Conservation (phyloP, 2,797 vertebrate genomes). For the Tenualosa ilisha region DNA sequence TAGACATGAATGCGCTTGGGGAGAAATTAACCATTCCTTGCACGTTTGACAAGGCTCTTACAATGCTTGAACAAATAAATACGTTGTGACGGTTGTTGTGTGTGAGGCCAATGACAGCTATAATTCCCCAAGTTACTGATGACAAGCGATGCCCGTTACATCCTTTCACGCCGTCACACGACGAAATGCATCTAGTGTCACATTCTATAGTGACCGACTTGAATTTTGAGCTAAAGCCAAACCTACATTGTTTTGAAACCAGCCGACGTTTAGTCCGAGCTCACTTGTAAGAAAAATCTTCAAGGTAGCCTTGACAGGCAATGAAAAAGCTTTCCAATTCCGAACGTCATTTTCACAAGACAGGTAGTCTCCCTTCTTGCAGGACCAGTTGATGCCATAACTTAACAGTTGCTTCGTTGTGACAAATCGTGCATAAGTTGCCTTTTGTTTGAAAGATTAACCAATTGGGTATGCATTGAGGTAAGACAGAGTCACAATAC, state of each 20-base stretch:
- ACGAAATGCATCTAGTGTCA: no score
- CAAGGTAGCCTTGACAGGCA: background rate
- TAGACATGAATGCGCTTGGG: background rate
- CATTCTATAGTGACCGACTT: no score
- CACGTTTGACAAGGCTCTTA: background rate
- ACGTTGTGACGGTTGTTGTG: background rate
- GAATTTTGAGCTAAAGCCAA: no score
- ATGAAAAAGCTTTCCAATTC: background rate
- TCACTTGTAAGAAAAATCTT: background rate
- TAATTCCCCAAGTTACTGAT: no score
- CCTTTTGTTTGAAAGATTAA: background rate
- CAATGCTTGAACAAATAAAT: background rate
- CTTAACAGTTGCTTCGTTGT: background rate
- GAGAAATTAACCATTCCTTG: background rate
- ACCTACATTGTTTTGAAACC: background rate
- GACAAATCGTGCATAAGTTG: background rate
- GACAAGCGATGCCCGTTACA: background rate
- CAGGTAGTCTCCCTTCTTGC: background rate
- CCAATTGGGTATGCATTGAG: background rate
- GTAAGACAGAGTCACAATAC: background rate
- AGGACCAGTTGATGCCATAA: background rate
- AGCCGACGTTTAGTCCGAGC: background rate
- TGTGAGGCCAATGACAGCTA: background rate
- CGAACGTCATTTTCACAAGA: background rate
- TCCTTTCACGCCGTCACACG: background rate